These are phyloP conservation scores for Ceratina australensis DNA, from an alignment of 1,140 invertebrate genomes.

Conservation along the genomic window DNA sequence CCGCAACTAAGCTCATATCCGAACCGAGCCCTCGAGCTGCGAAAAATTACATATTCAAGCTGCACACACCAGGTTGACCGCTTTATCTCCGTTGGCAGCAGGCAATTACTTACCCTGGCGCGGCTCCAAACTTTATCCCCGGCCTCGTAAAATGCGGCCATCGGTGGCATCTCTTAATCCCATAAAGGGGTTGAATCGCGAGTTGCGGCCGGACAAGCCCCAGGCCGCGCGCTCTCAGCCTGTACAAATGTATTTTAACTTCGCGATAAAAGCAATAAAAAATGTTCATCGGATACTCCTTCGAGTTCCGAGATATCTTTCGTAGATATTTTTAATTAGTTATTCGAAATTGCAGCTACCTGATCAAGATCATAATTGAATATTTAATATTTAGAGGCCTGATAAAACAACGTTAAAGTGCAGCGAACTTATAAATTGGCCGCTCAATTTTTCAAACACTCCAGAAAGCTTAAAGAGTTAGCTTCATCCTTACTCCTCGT, in stretches of 20 bases:
- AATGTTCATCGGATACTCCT: too few species aligned
- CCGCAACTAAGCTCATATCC: constrained; percentile 2
- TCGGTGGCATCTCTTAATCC: constrained; percentile 33
- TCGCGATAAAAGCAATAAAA: constrained; percentile 7
- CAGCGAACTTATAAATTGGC: constrained; percentile 6
- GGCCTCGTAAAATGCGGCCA: constrained; percentile 25
- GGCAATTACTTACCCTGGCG: constrained; percentile 45
- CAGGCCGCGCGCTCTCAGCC: not conserved
- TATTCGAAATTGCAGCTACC: too few species aligned
- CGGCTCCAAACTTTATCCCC: constrained; percentile 19
- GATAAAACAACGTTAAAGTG: not conserved
- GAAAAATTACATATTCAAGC: constrained; percentile 33
- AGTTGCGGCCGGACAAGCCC: constrained; percentile 20
- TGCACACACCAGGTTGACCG: constrained; percentile 3
- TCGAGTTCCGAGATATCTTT: too few species aligned
- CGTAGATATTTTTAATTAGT: too few species aligned
- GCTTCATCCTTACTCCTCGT: not conserved
- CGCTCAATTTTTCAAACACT: constrained; percentile 5
- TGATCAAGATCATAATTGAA: not conserved
- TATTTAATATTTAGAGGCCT: not conserved
- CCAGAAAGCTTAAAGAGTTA: not conserved
- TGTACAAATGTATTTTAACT: not conserved
- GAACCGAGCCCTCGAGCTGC: not conserved
- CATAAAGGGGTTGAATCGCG: constrained; percentile 39
- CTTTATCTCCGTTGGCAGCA: constrained; percentile 2